Conservation (phyloP, 1,140 invertebrate genomes). For the Nasonia vitripennis region DNA sequence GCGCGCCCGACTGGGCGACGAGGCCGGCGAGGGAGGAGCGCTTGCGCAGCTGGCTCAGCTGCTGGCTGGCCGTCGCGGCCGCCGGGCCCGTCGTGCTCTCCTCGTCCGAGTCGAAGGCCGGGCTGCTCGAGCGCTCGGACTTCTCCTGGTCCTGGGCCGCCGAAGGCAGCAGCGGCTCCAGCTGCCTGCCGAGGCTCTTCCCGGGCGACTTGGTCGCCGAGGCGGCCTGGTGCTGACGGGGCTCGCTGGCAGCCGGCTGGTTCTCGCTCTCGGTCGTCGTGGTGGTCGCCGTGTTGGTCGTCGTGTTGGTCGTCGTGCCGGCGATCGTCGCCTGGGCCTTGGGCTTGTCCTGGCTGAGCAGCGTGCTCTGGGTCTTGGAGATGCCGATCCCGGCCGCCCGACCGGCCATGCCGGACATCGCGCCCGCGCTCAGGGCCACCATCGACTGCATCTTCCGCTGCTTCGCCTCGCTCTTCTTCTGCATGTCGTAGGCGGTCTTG, state of each 20-base stretch:
- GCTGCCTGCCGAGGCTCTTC: neutral
- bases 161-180: constrained; percentile 10
- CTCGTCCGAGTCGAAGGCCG: constrained; percentile 96
- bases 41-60: constrained; percentile 71
- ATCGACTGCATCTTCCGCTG: constrained; percentile 95
- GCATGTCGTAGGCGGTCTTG: constrained; percentile 98
- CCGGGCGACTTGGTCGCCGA: neutral
- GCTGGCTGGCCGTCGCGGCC: constrained; percentile 56
- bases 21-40: constrained; percentile 80
- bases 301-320: constrained; percentile 64
- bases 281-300: constrained; percentile 72
- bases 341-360: constrained; percentile 83
- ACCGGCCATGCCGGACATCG: constrained; percentile 92
- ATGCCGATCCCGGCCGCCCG: constrained; percentile 89
- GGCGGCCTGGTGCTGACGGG: neutral
- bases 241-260: constrained; percentile 54
- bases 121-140: constrained; percentile 94
- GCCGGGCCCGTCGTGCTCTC: constrained; percentile 77
- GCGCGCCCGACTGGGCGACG: constrained; percentile 78
- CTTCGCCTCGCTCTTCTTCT: constrained; percentile 97
- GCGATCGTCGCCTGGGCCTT: constrained; percentile 63
- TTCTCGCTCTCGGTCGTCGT: constrained; percentile 76
- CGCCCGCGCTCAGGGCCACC: constrained; percentile 90
- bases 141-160: constrained; percentile 75
- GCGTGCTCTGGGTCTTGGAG: constrained; percentile 84